phyloP scores from a whole-genome alignment of 2,888 invertebrate genomes.

The Adela reaumurella region DNA sequence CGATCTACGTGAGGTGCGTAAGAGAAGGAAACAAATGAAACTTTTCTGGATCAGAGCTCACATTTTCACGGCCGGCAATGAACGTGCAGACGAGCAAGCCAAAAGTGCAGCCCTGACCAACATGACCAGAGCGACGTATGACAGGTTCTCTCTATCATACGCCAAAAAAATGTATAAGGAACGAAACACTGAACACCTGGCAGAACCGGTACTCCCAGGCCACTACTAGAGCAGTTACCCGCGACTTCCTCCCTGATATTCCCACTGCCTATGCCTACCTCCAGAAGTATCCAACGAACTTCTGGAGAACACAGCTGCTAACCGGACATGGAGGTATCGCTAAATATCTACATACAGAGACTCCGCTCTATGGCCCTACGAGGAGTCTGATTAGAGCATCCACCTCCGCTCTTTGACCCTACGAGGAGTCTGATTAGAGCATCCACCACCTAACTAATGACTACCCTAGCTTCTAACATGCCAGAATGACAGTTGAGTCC shows the following conservation, averaged over 20 bases:
- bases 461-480: too few relatives aligned
- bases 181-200: neutral
- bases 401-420: too few relatives aligned
- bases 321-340: neutral
- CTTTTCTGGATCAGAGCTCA: neutral
- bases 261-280: neutral
- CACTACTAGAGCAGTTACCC: neutral
- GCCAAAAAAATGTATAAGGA: neutral
- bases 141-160: neutral
- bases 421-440: too few relatives aligned
- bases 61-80: neutral
- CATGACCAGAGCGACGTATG: neutral
- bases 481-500: too few relatives aligned
- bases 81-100: neutral
- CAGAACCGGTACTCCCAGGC: neutral
- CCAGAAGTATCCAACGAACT: neutral
- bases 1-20: neutral
- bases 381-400: too few relatives aligned
- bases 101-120: neutral
- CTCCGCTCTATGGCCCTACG: too few relatives aligned
- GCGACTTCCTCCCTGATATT: neutral
- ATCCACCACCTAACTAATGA: too few relatives aligned
- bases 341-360: neutral
- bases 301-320: neutral
- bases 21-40: neutral